Evolutionary conservation across 92 coral and sea anemone species (phyloP), one percentile per base, ranked within the genome.

Genomic region (Bergia sp.): DNA sequence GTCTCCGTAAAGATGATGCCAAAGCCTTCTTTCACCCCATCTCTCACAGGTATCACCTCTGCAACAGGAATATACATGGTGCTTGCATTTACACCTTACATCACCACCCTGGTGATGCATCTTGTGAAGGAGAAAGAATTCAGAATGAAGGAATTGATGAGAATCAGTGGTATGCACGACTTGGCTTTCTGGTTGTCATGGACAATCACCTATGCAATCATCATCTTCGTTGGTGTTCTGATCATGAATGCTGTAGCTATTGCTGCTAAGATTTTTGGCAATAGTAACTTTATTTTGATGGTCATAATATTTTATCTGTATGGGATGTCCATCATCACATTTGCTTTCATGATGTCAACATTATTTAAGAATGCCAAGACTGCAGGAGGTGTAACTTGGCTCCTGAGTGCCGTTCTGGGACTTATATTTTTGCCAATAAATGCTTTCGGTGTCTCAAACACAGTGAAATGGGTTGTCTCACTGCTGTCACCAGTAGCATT

Each of bases 171-270:
- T 43, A 95, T 93, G 94, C 84, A 85, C 6, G 93, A 93, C 86
- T 47, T 90, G 9, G 98, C 98, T 8, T 95, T 91, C 88, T 95
- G 98, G 98, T 86, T 95, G 86, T 91, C 98, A 29, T 95, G 98
- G 98, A 84, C 81, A 45, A 61, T 91, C 8, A 92, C 96, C 0
- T 95, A 95, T 55, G 92, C 92, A 0, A 71, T 95, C 47, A 86
- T 95, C 45, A 58, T 95, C 41, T 45, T 95, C 6, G 15, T 95
- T 40, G 94, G 94, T 0, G 64, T 81, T 42, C 77, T 95, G 8
- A 76, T 93, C 45, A 88, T 95, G 86, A 88, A 82, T 82, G 93
- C 94, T 20, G 90, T 93, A 81, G 82, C 94, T 0, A 82, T 93
- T 2, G 93, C 92, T 8, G 93, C 93, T 0, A 92, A 92, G 10